Conservation (phyloP, 2,113 vertebrate species). For the Anolis carolinensis region DNA sequence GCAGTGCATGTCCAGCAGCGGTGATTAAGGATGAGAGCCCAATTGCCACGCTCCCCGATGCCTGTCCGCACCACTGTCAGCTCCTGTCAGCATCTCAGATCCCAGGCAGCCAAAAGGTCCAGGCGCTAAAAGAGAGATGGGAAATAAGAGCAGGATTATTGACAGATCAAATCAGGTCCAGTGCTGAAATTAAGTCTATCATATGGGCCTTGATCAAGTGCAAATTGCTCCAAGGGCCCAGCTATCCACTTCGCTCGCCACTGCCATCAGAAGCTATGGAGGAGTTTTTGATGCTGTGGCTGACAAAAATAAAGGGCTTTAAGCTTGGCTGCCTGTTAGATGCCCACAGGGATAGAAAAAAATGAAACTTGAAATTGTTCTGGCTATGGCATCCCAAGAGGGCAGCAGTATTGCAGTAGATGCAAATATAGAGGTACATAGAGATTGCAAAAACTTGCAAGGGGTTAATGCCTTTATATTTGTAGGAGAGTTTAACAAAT, state of each 20-base stretch:
- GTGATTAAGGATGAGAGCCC: conserved; percentile 38
- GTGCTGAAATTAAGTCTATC: conserved; percentile 23
- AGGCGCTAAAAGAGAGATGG: not conserved
- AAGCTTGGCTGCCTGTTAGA: not conserved
- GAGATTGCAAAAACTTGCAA: no score
- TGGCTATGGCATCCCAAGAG: no score
- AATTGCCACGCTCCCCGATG: not conserved
- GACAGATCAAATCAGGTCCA: conserved; percentile 16
- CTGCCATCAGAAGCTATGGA: not conserved
- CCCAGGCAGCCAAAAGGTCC: not conserved
- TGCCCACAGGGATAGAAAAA: not conserved
- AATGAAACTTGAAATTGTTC: not conserved
- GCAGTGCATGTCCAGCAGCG: conserved; percentile 1
- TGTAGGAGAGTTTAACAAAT: no score
- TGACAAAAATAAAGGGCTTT: not conserved
- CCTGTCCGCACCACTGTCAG: conserved; percentile 14
- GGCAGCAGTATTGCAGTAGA: no score
- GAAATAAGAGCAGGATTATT: not conserved
- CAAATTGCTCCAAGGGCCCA: conserved; percentile 17
- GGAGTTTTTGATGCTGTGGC: not conserved
- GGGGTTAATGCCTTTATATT: no score
- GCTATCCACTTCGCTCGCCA: not conserved
- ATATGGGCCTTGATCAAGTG: conserved; percentile 7
- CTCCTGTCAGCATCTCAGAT: not conserved
- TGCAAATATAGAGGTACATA: no score